Conservation (phyloP, 2,888 invertebrate species). For the Itoplectis maculator region DNA sequence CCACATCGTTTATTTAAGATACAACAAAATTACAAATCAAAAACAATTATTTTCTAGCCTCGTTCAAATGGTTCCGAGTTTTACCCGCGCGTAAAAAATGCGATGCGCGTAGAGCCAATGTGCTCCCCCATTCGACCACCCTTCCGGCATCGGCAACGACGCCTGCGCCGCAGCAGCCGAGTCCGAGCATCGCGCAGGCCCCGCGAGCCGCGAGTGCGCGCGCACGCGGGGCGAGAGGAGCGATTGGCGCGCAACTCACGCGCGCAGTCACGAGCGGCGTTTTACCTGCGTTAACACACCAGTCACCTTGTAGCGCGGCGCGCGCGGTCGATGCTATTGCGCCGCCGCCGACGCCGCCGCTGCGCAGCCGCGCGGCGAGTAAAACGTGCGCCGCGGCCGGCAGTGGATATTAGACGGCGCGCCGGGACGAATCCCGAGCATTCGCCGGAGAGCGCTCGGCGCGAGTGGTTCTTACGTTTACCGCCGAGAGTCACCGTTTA, state of each 20-base stretch:
- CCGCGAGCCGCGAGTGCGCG: too few relatives aligned
- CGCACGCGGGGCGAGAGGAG: slow-evolving; percentile 42
- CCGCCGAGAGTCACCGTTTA: background rate
- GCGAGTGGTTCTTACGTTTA: slow-evolving; percentile 72
- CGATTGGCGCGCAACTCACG: slow-evolving; percentile 59
- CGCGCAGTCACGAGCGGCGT: slow-evolving; percentile 62
- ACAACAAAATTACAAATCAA: too few relatives aligned
- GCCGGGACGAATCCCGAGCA: slow-evolving; percentile 76
- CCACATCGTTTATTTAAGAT: too few relatives aligned
- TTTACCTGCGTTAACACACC: slow-evolving; percentile 78
- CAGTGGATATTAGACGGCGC: slow-evolving; percentile 79
- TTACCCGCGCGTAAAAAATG: slow-evolving; percentile 53
- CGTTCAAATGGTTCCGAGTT: slow-evolving; percentile 31
- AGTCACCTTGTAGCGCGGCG: slow-evolving; percentile 75
- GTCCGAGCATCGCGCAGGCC: background rate
- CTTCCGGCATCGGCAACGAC: slow-evolving; percentile 21
- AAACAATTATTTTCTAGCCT: slow-evolving; percentile 37
- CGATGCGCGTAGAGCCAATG: too few relatives aligned
- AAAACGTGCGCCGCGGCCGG: slow-evolving; percentile 69
- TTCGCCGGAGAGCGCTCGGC: slow-evolving; percentile 81
- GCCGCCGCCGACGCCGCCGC: slow-evolving; percentile 51
- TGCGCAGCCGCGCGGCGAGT: slow-evolving; percentile 42
- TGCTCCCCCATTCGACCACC: too few relatives aligned
- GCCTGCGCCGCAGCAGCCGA: background rate
- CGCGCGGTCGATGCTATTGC: slow-evolving; percentile 53